Base-by-base conservation (phyloP, 2,113 vertebrate species). In the Corvus hawaiiensis region DNA sequence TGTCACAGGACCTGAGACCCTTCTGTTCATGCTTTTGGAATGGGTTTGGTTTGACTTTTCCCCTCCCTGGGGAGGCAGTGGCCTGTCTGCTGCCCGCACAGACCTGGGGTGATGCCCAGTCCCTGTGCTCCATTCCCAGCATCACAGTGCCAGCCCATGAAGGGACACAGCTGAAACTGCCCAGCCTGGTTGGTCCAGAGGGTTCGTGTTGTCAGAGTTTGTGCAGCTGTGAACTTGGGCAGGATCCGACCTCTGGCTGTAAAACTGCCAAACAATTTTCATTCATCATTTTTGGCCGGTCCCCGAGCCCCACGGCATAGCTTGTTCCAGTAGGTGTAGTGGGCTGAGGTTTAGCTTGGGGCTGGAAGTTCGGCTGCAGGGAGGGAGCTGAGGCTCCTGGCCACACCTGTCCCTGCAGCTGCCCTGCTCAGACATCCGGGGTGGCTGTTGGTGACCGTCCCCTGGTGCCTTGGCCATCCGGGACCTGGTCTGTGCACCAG, bases 121-220 rank as follows among this genome's bases (percentile, higher is more conserved):
- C 41, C 46, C 54, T 13, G 1, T 43, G 43, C 20, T 41, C 49
- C 2, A 0, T 8, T 48, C n/a, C 48, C 3, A 1, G 11, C 23
- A 26, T 13, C 7, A 1, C n/a, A 16, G 23, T 37, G 32, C 48
- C 71, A 48, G 75, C 49, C 52, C 37, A n/a, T 0, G 0, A 23
- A 72, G 68, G 46, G 71, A 51, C 2, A 1, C 1, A 1, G 6
- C 71, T 66, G 75, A n/a, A 59, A 30, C n/a, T 0, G 0, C 0
- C 1, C 39, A 82, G 62, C 22, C 58, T 61, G 55, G 27, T 1
- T 1, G 15, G 12, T 54, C 44, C n/a, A 7, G 21, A 20, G 51
- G 61, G 30, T 35, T 83, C 51, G 15, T 44, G 24, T n/a, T 23
- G 30, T 16, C 2, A 1, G 78, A 87, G 67, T 85, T 86, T 66